A percentile compares a stretch with the other conserved stretches of the same genome.
Evolutionary conservation across 2,888 invertebrate species (phyloP).

Genomic region (Cyrtodaria siliqua): DNA sequence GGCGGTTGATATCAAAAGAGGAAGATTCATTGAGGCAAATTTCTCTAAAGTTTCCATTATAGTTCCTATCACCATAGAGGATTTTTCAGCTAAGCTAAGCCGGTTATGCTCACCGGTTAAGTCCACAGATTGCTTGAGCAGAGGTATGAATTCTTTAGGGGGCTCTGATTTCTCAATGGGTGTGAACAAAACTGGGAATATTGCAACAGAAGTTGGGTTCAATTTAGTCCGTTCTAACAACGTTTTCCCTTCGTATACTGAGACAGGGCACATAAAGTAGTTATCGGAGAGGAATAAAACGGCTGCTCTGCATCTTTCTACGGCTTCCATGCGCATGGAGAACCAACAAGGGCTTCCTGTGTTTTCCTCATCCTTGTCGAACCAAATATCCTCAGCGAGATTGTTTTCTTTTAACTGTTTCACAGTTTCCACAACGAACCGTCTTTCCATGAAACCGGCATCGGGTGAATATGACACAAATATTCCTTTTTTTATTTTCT

Average conservation of each 20-base stretch:
- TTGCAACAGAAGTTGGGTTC: constrained; percentile 74
- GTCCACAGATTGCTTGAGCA: constrained; percentile 76
- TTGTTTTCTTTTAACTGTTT: constrained; percentile 84
- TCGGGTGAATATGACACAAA: constrained; percentile 85
- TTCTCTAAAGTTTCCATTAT: constrained; percentile 83
- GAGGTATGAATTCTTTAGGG: constrained; percentile 71
- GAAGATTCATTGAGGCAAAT: constrained; percentile 78
- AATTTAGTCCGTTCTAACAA: constrained; percentile 78
- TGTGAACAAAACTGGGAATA: constrained; percentile 79
- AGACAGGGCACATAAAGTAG: constrained; percentile 83
- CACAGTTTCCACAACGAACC: constrained; percentile 83
- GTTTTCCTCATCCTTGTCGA: constrained; percentile 84
- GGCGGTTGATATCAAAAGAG: constrained; percentile 70
- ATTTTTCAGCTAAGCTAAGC: constrained; percentile 82
- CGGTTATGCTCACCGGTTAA: constrained; percentile 70
- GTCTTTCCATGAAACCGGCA: constrained; percentile 83
- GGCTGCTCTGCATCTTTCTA: constrained; percentile 83
- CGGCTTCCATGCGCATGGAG: constrained; percentile 83
- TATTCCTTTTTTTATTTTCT: constrained; percentile 82
- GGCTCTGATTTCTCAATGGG: constrained; percentile 76
- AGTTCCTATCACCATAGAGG: constrained; percentile 82
- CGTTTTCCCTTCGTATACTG: constrained; percentile 83
- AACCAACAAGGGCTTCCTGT: constrained; percentile 85
- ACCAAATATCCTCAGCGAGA: constrained; percentile 84
- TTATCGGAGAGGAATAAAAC: constrained; percentile 82